A percentile compares a stretch with the other conserved stretches of the same genome.
These are phyloP conservation scores for Hyla sarda DNA, from an alignment of 2,113 vertebrate genomes.

Conservation along the genomic window DNA sequence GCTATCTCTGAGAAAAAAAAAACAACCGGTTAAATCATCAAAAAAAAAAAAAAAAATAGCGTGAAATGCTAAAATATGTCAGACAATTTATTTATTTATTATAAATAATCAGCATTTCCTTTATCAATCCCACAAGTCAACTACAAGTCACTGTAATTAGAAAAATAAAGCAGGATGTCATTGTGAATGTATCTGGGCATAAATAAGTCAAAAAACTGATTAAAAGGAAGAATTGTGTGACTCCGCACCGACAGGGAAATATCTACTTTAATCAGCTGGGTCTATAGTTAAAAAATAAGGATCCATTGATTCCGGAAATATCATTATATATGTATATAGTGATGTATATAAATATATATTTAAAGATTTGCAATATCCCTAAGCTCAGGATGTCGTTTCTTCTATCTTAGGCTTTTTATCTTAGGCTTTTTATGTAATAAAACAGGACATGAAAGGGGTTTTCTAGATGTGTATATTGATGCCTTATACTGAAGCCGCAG, in stretches of 20 bases:
- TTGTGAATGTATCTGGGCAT: too few species aligned
- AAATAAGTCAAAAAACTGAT: conserved; percentile 15
- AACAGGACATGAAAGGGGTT: neutral
- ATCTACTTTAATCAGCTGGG: neutral
- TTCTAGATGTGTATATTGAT: neutral
- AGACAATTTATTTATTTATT: too few species aligned
- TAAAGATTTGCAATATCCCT: neutral
- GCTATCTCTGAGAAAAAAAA: too few species aligned
- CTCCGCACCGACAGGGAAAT: neutral
- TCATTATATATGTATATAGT: too few species aligned
- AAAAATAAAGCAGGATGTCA: conserved; percentile 4
- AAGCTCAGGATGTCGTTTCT: neutral
- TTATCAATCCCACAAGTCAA: neutral
- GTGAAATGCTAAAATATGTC: neutral
- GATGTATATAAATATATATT: too few species aligned
- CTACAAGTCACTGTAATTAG: neutral
- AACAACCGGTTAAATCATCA: neutral
- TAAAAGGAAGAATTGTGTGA: neutral
- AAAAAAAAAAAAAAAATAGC: neutral
- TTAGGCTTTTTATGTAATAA: neutral
- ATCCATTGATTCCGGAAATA: too few species aligned
- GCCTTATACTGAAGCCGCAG: neutral
- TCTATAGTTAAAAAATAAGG: neutral
- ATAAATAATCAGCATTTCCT: conserved; percentile 8
- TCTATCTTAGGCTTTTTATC: neutral